Conservation (phyloP, 2,888 invertebrate genomes). For the Gastracanthus pulcherrimus region DNA sequence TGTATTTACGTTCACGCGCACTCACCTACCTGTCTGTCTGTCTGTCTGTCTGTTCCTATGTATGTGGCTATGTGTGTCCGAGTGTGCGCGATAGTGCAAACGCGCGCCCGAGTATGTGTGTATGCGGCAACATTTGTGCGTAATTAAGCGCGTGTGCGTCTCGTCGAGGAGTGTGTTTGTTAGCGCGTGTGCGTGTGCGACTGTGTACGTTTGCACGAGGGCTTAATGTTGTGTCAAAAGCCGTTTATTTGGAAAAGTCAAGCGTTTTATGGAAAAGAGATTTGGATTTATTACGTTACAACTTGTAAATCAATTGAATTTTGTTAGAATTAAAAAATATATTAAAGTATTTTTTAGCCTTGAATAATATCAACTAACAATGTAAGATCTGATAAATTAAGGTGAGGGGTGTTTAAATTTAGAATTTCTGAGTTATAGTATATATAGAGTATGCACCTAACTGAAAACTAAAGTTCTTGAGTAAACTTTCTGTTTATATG, state of each 20-base stretch:
- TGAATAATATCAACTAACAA: too few species aligned
- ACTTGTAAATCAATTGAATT: too few species aligned
- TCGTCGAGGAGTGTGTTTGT: neutral
- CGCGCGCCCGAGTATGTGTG: neutral
- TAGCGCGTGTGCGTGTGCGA: neutral
- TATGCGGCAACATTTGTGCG: neutral
- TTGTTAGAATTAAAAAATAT: too few species aligned
- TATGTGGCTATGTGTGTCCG: neutral
- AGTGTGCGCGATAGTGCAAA: neutral
- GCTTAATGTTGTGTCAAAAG: neutral
- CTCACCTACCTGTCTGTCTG: neutral
- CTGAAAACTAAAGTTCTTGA: too few species aligned
- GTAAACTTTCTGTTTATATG: too few species aligned
- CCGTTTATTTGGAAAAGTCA: neutral
- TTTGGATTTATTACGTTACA: too few species aligned
- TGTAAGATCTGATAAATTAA: too few species aligned
- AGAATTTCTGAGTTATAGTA: too few species aligned
- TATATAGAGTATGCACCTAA: too few species aligned
- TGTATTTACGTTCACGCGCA: constrained; percentile 12
- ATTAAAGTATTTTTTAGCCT: too few species aligned
- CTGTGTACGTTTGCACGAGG: neutral
- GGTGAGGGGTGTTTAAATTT: too few species aligned
- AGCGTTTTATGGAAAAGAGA: too few species aligned
- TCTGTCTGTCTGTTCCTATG: neutral
- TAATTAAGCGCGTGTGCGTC: neutral